Conservation (phyloP, 2,888 invertebrate genomes). For the Drosophila multiciliata region DNA sequence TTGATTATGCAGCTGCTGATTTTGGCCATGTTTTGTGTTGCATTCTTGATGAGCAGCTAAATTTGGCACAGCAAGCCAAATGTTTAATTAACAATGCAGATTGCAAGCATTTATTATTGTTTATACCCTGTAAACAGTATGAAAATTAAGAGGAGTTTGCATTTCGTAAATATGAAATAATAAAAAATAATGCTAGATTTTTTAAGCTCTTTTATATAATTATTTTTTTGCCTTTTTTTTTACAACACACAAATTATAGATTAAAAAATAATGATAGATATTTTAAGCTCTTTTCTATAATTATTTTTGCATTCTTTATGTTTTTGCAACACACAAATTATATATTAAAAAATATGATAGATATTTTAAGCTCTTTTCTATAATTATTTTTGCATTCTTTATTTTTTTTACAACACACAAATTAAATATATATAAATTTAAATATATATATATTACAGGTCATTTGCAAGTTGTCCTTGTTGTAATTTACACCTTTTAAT, state of each 20-base stretch:
- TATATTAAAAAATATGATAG: background rate
- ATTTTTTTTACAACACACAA: background rate
- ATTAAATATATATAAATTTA: background rate
- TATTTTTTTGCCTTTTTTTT: background rate
- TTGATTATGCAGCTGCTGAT: slow-evolving; percentile 27
- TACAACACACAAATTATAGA: background rate
- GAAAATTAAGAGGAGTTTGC: background rate
- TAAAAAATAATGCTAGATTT: background rate
- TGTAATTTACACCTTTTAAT: background rate
- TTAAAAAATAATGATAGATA: background rate
- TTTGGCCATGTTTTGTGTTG: slow-evolving; percentile 17
- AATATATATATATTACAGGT: background rate
- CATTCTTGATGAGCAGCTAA: slow-evolving; percentile 38
- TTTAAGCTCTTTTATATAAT: background rate
- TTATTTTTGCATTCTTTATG: background rate
- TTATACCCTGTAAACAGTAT: background rate
- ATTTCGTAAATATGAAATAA: background rate
- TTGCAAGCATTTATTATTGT: slow-evolving; percentile 6
- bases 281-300: background rate
- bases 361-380: background rate
- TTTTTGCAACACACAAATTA: no score
- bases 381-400: background rate
- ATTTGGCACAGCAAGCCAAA: slow-evolving; percentile 31
- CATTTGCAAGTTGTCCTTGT: background rate
- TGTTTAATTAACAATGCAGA: slow-evolving; percentile 52